Conservation (phyloP, 2,888 invertebrate genomes). For the Cephus runcator region DNA sequence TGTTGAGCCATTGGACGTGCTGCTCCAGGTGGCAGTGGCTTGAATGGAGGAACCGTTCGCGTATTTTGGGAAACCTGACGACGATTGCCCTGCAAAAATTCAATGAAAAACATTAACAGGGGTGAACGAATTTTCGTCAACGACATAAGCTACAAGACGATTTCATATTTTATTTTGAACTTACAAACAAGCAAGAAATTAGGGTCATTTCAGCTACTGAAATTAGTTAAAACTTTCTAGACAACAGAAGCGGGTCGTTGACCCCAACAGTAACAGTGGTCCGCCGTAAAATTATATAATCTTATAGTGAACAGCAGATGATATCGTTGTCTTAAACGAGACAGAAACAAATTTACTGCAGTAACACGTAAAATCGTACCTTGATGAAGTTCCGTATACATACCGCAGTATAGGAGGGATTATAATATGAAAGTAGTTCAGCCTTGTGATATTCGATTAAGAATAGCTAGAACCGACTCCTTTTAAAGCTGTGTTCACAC, state of each 20-base stretch:
- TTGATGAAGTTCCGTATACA: background rate
- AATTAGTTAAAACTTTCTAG: background rate
- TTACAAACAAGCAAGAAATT: background rate
- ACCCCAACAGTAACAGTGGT: background rate
- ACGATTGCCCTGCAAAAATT: background rate
- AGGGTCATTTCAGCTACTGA: background rate
- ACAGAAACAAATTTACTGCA: background rate
- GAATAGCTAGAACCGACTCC: constrained; percentile 1
- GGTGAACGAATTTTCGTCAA: background rate
- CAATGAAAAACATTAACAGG: background rate
- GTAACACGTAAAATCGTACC: background rate
- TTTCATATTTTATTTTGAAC: background rate
- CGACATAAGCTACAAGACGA: background rate
- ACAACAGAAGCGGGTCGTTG: background rate
- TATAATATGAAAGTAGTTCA: constrained; percentile 31
- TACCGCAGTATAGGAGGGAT: background rate
- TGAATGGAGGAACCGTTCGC: constrained; percentile 77
- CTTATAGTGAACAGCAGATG: background rate
- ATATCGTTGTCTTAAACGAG: background rate
- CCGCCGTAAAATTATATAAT: background rate
- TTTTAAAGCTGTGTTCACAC: constrained; percentile 2
- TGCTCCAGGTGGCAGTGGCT: constrained; percentile 76
- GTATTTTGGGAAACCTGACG: constrained; percentile 10
- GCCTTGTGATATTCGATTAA: constrained; percentile 22
- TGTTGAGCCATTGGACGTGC: constrained; percentile 74